Evolutionary conservation across 2,113 vertebrate genomes (phyloP), one percentile per base, ranked within the genome.

Genomic region (Edolisoma coerulescens): DNA sequence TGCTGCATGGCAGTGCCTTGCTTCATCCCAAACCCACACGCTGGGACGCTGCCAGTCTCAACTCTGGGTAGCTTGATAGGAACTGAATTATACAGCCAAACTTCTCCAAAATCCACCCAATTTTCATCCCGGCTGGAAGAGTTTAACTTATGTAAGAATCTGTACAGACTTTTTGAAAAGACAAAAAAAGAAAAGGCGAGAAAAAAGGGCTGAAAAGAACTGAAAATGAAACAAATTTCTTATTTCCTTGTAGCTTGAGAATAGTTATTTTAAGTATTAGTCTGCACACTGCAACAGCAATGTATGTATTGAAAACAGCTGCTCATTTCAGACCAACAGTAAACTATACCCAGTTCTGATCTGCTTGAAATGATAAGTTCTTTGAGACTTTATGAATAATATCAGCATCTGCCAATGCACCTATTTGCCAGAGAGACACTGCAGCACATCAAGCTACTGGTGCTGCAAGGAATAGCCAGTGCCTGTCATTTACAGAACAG

Each of bases 151-250:
- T 2, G 22, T 19, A 64, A 50, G 90, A 82, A 69, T 60, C 7
- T 22, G 4, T 39, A 8, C 20, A 59, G 10, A 20, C 16, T 13
- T 50, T 16, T 5, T 11, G 3, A 19, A 39, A 63, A 17, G 0
- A 3, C 0, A 11, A 24, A 24, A 30, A 30, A 15, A 13, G 3
- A 49, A 45, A 18, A 27, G 1, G 20, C 6, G 1, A 63, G 21
- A 4, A 8, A 28, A 42, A 37, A 13, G 11, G 7, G 7, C 8
- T 78, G 33, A 27, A 67, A 93, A 81, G 11, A 54, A 39, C 27
- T 60, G 49, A 73, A 49, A 86, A 83, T 33, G 1, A 85, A 93
- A 80, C 19, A 24, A 86, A 78, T 70, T 39, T 53, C 27, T 60
- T 57, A 76, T 88, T 94, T 88, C 32, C 41, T 74, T 50, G 35